Conservation (phyloP, 2,797 vertebrate species). For the Neomorphus geoffroyi region DNA sequence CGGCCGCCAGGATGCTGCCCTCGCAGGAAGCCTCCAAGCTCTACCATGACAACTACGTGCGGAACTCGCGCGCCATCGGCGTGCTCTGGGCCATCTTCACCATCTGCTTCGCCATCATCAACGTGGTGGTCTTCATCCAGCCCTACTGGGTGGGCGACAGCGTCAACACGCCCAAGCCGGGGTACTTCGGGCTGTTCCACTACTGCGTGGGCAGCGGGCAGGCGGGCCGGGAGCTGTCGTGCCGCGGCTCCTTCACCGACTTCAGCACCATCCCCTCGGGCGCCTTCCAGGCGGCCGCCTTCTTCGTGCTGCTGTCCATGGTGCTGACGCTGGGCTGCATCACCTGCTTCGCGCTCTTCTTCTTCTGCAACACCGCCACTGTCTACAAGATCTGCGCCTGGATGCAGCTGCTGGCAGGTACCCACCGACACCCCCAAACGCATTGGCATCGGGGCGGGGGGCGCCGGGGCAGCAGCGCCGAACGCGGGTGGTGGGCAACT, state of each 20-base stretch:
- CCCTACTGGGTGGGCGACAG: slow-evolving; percentile 99
- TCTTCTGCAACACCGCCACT: slow-evolving; percentile 98
- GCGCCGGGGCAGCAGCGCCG: too few species aligned
- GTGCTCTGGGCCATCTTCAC: slow-evolving; percentile 97
- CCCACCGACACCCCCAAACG: too few species aligned
- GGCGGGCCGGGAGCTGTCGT: slow-evolving; percentile 89
- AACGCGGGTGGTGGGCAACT: too few species aligned
- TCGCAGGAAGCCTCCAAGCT: slow-evolving; percentile 96
- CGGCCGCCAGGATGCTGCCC: slow-evolving; percentile 86
- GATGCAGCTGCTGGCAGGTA: slow-evolving; percentile 98
- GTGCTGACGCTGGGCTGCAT: slow-evolving; percentile 96
- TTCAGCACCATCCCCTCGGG: slow-evolving; percentile 94
- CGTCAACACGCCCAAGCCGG: slow-evolving; percentile 91
- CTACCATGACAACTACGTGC: slow-evolving; percentile 94
- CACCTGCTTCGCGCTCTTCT: slow-evolving; percentile 95
- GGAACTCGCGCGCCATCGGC: slow-evolving; percentile 94
- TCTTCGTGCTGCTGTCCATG: slow-evolving; percentile 98
- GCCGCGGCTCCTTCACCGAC: slow-evolving; percentile 93
- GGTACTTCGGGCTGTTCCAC: slow-evolving; percentile 97
- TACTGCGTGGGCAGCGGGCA: slow-evolving; percentile 92
- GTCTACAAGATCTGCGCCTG: slow-evolving; percentile 99
- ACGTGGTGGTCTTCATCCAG: slow-evolving; percentile 97
- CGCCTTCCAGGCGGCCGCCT: slow-evolving; percentile 92
- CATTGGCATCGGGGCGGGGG: too few species aligned
- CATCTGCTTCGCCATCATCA: slow-evolving; percentile 98